Base-by-base conservation (phyloP, 1,140 invertebrate genomes). In the Hyphantria cunea region DNA sequence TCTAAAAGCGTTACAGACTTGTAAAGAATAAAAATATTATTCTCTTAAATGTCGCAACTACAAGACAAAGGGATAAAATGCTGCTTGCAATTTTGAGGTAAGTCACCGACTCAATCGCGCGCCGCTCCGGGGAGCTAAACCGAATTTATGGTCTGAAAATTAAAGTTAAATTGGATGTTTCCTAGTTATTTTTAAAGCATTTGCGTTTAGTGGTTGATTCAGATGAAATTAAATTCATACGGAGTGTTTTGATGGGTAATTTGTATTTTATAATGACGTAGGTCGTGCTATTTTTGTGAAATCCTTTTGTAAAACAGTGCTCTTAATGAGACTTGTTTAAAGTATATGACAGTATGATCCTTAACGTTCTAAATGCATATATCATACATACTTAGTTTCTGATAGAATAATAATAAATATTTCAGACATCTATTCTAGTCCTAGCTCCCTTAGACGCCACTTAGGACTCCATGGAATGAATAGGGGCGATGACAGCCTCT, bases 141-240 rank as follows among this genome's bases (percentile, higher is more conserved):
- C 76, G 80, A 88, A 88, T 90, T 90, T 90, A 83, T 84, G 81
- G 69, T 84, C 83, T 74, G 78, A 87, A 90, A 88, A 88, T 90
- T 87, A 88, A 90, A 90, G 80, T 84, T 82, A 90, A 88, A 90
- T 88, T 88, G 84, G 78, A 84, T 84, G 84, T 84, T 67, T 67
- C 73, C 65, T 75, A 70, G 82, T 81, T 86, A 87, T 86, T 85
- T 87, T 88, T 86, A 78, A 34, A 78, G 64, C 64, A 74, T 80
- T 76, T 78, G 70, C 74, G 77, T 81, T 75, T 69, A 70, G 68
- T 64, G 47, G 48, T 58, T 39, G 32, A 58, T 48, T 37, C 47
- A 49, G 13, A 7, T 39, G 15, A 32, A 37, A 37, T 25, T 34
- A 58, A 47, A 25, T 47, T 47, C 45, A 47, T 47, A 47, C 41